Conservation (phyloP, 2,797 vertebrate genomes). For the Heteromormyrus szaboi region DNA sequence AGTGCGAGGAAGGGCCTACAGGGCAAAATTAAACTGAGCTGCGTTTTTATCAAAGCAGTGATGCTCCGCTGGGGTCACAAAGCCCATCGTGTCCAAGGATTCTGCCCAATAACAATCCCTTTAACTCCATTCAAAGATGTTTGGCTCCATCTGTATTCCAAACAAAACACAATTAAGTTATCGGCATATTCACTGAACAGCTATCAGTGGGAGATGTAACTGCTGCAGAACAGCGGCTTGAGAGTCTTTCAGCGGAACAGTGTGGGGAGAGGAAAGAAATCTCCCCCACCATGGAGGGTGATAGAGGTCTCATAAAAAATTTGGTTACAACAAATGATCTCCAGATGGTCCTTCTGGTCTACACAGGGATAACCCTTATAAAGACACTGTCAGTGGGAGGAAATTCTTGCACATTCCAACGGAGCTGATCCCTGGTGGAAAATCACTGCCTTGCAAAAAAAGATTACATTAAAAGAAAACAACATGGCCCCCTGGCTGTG, state of each 20-base stretch:
- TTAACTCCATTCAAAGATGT: conserved; percentile 27
- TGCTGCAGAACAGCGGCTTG: not conserved
- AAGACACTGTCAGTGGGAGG: not conserved
- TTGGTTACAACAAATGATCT: conserved; percentile 23
- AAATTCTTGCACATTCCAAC: conserved; percentile 13
- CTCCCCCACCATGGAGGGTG: conserved; percentile 24
- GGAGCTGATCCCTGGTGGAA: conserved; percentile 9
- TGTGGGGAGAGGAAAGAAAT: conserved; percentile 30
- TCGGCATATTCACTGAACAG: conserved; percentile 34
- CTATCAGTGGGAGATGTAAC: conserved; percentile 31
- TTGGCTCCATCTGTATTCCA: conserved; percentile 30
- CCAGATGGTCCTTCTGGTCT: conserved; percentile 20
- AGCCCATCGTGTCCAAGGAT: not conserved
- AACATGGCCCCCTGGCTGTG: not conserved
- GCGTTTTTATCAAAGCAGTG: not conserved
- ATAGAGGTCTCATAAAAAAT: conserved; percentile 23
- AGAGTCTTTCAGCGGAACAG: not conserved
- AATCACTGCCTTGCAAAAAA: not conserved
- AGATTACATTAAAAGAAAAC: not conserved
- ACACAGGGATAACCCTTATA: conserved; percentile 7
- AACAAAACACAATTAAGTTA: conserved; percentile 41
- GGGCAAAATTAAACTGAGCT: not conserved
- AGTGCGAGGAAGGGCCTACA: conserved; percentile 3
- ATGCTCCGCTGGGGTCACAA: not conserved
- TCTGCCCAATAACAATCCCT: conserved; percentile 27